Evolutionary conservation across 2,113 vertebrate species (phyloP).

Genomic region (Terrapene triunguis): DNA sequence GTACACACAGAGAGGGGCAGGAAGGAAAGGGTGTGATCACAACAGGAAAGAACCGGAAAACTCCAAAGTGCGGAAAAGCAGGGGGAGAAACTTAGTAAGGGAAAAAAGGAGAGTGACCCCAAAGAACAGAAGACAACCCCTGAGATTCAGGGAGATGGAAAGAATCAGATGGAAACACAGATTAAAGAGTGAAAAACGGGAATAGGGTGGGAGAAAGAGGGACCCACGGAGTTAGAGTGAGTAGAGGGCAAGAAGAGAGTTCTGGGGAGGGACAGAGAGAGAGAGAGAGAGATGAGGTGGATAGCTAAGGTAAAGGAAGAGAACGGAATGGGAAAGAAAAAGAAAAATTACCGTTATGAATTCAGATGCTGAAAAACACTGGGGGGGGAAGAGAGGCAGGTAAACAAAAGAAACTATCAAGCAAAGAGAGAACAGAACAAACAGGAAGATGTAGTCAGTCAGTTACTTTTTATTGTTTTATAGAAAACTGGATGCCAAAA

Average conservation of each 20-base stretch:
- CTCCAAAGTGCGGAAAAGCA: neutral
- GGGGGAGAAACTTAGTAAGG: neutral
- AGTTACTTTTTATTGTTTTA: neutral
- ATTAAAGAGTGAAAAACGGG: neutral
- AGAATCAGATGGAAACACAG: neutral
- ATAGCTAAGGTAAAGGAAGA: neutral
- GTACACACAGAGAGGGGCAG: constrained; percentile 3
- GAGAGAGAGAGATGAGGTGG: neutral
- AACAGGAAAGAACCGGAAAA: constrained; percentile 62
- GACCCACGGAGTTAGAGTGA: neutral
- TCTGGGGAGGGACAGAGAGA: neutral
- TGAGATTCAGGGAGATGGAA: neutral
- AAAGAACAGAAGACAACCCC: neutral
- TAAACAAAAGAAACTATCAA: neutral
- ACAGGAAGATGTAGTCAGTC: neutral
- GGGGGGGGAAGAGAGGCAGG: neutral
- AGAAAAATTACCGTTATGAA: neutral
- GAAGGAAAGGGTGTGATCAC: constrained; percentile 68
- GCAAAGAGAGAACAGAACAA: neutral
- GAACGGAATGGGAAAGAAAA: neutral
- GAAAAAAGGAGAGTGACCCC: neutral
- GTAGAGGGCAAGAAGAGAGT: neutral
- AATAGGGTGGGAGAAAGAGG: neutral
- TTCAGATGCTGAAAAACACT: neutral
- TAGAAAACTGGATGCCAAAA: neutral